Evolutionary conservation across 2,797 vertebrate species (phyloP).

Genomic region (Lepilemur septentrionalis): DNA sequence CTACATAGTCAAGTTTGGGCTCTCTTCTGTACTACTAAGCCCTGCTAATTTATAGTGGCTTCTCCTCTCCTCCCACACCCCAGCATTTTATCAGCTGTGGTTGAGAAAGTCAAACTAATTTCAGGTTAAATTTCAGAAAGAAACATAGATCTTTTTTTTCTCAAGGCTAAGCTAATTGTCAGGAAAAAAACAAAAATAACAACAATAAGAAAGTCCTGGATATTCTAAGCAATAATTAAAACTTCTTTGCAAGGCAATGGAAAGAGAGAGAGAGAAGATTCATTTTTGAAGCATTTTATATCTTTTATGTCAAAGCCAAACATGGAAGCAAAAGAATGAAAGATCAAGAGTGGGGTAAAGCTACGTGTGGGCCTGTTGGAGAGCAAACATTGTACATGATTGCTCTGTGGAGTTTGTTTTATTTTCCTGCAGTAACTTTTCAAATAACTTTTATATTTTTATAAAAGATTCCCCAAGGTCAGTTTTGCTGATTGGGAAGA

Average conservation of each 20-base stretch:
- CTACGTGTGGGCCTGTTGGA: background rate
- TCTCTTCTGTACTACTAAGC: background rate
- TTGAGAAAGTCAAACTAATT: slow-evolving; percentile 7
- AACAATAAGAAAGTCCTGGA: background rate
- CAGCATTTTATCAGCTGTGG: background rate
- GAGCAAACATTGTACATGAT: background rate
- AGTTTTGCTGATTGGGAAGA: slow-evolving; percentile 41
- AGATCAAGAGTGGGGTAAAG: background rate
- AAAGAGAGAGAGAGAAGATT: background rate
- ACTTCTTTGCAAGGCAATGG: background rate
- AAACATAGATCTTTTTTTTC: background rate
- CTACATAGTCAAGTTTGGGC: background rate
- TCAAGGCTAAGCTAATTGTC: background rate
- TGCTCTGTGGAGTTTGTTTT: background rate
- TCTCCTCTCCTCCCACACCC: background rate
- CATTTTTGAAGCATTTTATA: background rate
- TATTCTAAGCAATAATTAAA: background rate
- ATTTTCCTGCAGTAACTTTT: slow-evolving; percentile 37
- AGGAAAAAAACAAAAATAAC: background rate
- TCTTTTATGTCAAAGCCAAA: slow-evolving; percentile 1
- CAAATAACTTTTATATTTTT: background rate
- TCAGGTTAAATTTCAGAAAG: background rate
- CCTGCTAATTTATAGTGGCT: slow-evolving; percentile 1
- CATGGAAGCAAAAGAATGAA: background rate
- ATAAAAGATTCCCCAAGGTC: background rate